These are phyloP conservation scores for Tenodera sinensis DNA, from an alignment of 2,888 invertebrate genomes.

Conservation along the genomic window DNA sequence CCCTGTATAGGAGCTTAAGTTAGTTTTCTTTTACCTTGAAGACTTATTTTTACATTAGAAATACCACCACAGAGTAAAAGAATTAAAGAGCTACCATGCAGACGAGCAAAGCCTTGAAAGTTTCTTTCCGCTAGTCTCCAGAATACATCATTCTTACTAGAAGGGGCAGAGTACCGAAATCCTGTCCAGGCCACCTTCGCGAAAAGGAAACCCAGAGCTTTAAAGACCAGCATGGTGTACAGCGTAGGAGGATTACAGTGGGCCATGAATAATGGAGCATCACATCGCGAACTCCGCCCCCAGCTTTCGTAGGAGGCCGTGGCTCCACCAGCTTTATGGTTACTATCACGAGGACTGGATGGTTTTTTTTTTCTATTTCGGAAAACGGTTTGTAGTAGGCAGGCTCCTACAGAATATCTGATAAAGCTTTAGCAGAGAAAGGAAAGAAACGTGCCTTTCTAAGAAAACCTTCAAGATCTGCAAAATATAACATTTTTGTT, in stretches of 20 bases:
- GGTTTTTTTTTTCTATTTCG: not conserved
- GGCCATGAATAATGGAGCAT: constrained; percentile 14
- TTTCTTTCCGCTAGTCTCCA: not conserved
- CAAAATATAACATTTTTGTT: no score
- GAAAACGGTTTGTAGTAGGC: not conserved
- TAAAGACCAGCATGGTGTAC: not conserved
- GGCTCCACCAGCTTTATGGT: not conserved
- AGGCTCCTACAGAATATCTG: not conserved
- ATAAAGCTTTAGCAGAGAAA: not conserved
- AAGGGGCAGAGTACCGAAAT: not conserved
- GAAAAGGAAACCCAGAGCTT: not conserved
- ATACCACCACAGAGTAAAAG: no score
- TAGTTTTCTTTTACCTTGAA: no score
- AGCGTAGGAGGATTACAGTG: not conserved
- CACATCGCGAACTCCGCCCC: not conserved
- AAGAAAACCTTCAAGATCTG: no score
- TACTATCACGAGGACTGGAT: not conserved
- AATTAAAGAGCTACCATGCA: not conserved
- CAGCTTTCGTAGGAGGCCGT: not conserved
- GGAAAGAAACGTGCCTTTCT: no score
- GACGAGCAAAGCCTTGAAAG: not conserved
- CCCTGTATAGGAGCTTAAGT: no score
- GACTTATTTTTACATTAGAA: no score
- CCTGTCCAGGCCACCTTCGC: not conserved
- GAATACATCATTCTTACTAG: not conserved